Percentiles rank a stretch among this genome's conserved stretches.
These are phyloP conservation scores for Gonioctena quinquepunctata DNA, from an alignment of 1,140 invertebrate species.

Conservation along the genomic window DNA sequence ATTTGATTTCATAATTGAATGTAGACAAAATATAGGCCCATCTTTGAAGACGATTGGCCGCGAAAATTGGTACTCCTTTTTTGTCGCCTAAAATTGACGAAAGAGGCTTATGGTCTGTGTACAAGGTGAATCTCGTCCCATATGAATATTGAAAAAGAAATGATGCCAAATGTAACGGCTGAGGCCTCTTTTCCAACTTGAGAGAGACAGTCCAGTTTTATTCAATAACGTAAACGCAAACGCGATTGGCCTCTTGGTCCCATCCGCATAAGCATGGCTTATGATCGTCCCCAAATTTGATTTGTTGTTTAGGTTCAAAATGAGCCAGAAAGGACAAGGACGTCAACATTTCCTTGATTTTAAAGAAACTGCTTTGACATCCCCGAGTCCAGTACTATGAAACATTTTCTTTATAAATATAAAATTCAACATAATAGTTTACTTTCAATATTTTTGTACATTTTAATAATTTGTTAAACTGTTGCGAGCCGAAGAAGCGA, in stretches of 20 bases:
- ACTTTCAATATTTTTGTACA: too few relatives aligned
- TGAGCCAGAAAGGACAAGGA: conserved; percentile 50
- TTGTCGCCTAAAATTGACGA: conserved; percentile 1
- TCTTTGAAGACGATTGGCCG: neutral
- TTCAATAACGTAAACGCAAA: conserved; percentile 59
- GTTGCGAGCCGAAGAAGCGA: too few relatives aligned
- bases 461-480: too few relatives aligned
- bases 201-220: conserved; percentile 57
- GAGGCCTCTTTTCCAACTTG: conserved; percentile 62
- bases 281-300: conserved; percentile 56
- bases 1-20: too few relatives aligned
- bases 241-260: conserved; percentile 55
- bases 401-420: too few relatives aligned
- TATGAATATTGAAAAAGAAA: conserved; percentile 52
- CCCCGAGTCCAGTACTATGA: too few relatives aligned
- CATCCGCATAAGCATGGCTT: conserved; percentile 49
- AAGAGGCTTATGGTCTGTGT: neutral
- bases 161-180: conserved; percentile 56
- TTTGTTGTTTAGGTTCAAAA: conserved; percentile 50
- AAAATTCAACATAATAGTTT: too few relatives aligned
- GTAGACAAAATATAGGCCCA: neutral
- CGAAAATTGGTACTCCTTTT: conserved; percentile 11
- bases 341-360: conserved; percentile 41
- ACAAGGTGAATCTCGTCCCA: neutral
- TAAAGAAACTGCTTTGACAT: conserved; percentile 37